Evolutionary conservation across 2,888 invertebrate species (phyloP).

Genomic region (Ectropis crepuscularia): DNA sequence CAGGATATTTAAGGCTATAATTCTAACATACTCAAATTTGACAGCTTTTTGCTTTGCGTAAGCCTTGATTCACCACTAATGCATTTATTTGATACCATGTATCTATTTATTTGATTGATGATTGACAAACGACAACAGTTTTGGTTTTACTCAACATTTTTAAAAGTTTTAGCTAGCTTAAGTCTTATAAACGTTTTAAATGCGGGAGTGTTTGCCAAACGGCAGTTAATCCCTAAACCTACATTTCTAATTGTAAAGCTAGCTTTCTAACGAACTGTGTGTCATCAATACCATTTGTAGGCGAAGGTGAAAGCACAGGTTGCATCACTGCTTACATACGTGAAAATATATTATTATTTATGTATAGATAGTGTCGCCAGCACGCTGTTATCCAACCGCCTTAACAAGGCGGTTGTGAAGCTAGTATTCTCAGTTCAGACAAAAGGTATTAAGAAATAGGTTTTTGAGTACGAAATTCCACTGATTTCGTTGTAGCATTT

Average conservation of each 20-base stretch:
- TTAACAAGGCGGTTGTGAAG: slow-evolving; percentile 8
- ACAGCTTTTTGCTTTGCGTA: too few species aligned
- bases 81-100: too few species aligned
- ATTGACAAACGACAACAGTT: too few species aligned
- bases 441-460: slow-evolving; percentile 6
- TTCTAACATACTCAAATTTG: too few species aligned
- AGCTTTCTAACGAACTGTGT: slow-evolving; percentile 55
- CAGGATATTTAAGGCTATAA: too few species aligned
- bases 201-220: too few species aligned
- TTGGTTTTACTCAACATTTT: too few species aligned
- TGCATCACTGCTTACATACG: slow-evolving; percentile 46
- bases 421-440: slow-evolving; percentile 2
- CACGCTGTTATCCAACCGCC: slow-evolving; percentile 11
- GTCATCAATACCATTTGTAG: slow-evolving; percentile 56
- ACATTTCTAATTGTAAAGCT: slow-evolving; percentile 32
- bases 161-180: too few species aligned
- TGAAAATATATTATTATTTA: slow-evolving; percentile 9
- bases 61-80: too few species aligned
- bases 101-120: too few species aligned
- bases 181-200: too few species aligned
- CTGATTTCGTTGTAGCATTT: too few species aligned
- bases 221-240: slow-evolving; percentile 2
- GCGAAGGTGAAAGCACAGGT: slow-evolving; percentile 54
- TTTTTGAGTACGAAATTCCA: background rate
- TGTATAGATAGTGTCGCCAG: slow-evolving; percentile 7